Evolutionary conservation across 2,113 vertebrate genomes (phyloP), one percentile per base, ranked within the genome.

Genomic region (Cettia cetti): DNA sequence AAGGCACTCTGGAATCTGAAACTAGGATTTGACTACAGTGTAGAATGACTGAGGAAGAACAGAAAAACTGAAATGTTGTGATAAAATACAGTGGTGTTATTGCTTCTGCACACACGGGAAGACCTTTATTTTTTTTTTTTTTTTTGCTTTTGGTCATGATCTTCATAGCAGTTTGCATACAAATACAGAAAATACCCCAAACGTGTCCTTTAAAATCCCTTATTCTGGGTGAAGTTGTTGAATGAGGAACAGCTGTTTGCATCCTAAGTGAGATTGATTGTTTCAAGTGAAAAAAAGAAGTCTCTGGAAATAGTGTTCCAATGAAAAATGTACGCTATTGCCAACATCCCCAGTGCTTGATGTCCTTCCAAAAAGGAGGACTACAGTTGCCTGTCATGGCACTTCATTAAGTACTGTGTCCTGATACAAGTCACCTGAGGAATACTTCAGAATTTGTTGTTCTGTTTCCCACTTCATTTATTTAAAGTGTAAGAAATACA

Each of bases 221-320:
- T 93, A 31, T 72, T 68, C 44, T 64, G 21, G 26, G 8, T 81
- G 65, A 91, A 79, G 53, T 39, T 71, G 31, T 82, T 82, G 65
- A 91, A 94, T 95, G 77, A 88, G 78, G 74, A 94, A 76, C 92
- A 95, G 74, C 69, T 92, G 82, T 92, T 94, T 93, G 47, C 28
- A 68, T 90, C 71, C 60, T 86, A 88, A 95, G 50, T 57, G 37
- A 89, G 61, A 85, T 18, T 53, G 59, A 53, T 64, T 37, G 45
- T 66, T 91, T 95, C 53, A 95, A 93, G 65, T 81, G 50, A 81
- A 96, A 91, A 86, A 86, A 75, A 49, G n/a, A 19, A 53, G n/a
- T 71, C n/a, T 70, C 90, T 92, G 91, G 68, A 91, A 96, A 75
- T 40, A 59, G 10, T 9, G 17, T 65, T 91, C 52, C 74, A 81